Conservation (phyloP, 2,888 invertebrate species). For the Lycophotia porphyrea region DNA sequence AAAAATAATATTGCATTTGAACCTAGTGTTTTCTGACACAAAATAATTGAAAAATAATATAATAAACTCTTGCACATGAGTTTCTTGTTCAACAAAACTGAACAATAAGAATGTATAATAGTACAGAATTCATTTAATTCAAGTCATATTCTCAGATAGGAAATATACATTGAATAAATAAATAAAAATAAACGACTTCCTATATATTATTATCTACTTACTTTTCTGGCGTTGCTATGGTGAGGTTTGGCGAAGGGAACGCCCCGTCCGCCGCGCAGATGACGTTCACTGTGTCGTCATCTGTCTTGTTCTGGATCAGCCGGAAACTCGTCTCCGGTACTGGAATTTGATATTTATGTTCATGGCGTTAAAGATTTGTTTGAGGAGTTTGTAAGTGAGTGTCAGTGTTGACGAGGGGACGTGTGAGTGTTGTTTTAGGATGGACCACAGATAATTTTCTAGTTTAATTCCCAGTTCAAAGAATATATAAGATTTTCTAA, state of each 20-base stretch:
- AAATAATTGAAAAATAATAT: neutral
- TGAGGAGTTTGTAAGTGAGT: neutral
- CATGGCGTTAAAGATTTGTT: conserved; percentile 17
- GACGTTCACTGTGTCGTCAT: conserved; percentile 88
- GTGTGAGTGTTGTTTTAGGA: conserved; percentile 8
- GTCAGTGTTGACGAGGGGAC: neutral
- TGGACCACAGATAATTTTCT: neutral
- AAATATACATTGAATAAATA: neutral
- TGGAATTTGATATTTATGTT: conserved; percentile 73
- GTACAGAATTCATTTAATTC: neutral
- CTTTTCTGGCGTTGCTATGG: conserved; percentile 88
- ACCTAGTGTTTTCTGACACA: neutral
- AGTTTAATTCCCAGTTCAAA: neutral
- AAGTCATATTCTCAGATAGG: neutral
- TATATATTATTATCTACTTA: conserved; percentile 73
- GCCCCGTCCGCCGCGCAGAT: conserved; percentile 90
- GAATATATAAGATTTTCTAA: neutral
- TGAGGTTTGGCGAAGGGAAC: conserved; percentile 90
- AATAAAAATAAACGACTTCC: neutral
- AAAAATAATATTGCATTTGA: too few species aligned
- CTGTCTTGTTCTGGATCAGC: conserved; percentile 88
- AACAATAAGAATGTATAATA: neutral
- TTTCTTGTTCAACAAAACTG: neutral
- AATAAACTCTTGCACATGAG: neutral
- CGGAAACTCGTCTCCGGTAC: conserved; percentile 89